Base-by-base conservation (phyloP, 1,140 invertebrate genomes). In the Planococcus citri region DNA sequence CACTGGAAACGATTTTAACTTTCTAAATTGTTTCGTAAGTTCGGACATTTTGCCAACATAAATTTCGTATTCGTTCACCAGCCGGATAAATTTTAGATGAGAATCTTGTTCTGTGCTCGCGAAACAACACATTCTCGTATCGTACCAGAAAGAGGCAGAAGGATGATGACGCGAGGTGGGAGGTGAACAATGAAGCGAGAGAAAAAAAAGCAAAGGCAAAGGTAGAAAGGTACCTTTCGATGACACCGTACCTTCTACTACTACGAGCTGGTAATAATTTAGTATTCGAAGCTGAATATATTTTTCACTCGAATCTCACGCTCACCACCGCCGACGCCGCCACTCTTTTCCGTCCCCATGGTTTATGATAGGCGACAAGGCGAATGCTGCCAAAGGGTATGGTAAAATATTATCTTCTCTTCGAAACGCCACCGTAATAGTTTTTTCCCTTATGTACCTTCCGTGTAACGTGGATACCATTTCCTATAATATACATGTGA, bases 81-180 rank as follows among this genome's bases (percentile, higher is more conserved):
- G 17, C 17, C 51, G 17, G 51, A 58, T 58, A 58, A 58, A 58
- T 58, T 58, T 58, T 58, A 58, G 21, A 58, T 58, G 51, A 58
- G 17, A 6, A 20, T 22, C 17, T 41, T n/a, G 37, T n/a, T n/a
- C n/a, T n/a, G 29, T 12, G 29, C 12, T 33, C 4, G 29, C 29
- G 12, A 33, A 33, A 33, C 29, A 33, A 33, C 29, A 33, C 29
- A 12, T 33, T 6, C 12, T 6, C 29, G 29, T 33, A 58, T 8
- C 17, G 51, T 20, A 17, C 17, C 17, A 17, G 17, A 22, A 58
- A 20, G 17, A 22, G n/a, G n/a, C n/a, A n/a, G n/a, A n/a, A n/a
- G n/a, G n/a, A n/a, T n/a, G n/a, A n/a, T n/a, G n/a, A n/a, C n/a
- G n/a, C n/a, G n/a, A n/a, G n/a, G n/a, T n/a, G n/a, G n/a, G n/a